These are phyloP conservation scores for Halotydeus destructor DNA, from an alignment of 1,140 invertebrate species.

Conservation along the genomic window DNA sequence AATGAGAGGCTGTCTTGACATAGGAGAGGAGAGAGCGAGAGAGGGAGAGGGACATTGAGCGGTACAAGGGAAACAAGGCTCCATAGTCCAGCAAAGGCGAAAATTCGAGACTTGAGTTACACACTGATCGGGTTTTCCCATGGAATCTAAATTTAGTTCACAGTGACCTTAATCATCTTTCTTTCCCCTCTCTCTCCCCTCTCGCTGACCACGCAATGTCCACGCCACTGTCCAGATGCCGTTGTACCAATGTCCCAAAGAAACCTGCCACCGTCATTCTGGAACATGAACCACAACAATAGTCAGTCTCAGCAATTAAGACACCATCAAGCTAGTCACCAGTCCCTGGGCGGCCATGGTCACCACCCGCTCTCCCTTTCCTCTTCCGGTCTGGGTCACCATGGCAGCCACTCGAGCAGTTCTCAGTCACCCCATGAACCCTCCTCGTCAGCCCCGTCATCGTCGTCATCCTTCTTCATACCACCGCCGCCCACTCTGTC, in stretches of 20 bases:
- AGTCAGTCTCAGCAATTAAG: too few relatives aligned
- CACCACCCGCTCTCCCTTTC: not conserved
- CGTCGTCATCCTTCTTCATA: not conserved
- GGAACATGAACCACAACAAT: slow-evolving; percentile 3
- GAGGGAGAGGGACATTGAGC: too few relatives aligned
- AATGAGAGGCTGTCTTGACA: too few relatives aligned
- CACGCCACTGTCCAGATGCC: not conserved
- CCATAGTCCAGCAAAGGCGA: not conserved
- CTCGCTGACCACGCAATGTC: not conserved
- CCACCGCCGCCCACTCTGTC: not conserved
- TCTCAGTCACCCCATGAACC: not conserved
- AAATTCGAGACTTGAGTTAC: not conserved
- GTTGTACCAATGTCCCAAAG: not conserved
- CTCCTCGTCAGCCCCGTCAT: not conserved
- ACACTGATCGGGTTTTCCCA: not conserved
- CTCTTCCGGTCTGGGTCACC: not conserved
- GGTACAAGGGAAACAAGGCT: too few relatives aligned
- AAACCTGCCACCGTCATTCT: slow-evolving; percentile 7
- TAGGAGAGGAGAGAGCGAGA: too few relatives aligned
- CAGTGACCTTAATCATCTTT: too few relatives aligned
- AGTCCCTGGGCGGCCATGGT: too few relatives aligned
- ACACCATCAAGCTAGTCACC: too few relatives aligned
- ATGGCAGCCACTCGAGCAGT: not conserved
- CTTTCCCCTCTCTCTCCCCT: too few relatives aligned
- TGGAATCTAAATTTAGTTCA: not conserved